Evolutionary conservation across 23 tunicate species (phyloP).

Genomic region (Ascidia mentula): DNA sequence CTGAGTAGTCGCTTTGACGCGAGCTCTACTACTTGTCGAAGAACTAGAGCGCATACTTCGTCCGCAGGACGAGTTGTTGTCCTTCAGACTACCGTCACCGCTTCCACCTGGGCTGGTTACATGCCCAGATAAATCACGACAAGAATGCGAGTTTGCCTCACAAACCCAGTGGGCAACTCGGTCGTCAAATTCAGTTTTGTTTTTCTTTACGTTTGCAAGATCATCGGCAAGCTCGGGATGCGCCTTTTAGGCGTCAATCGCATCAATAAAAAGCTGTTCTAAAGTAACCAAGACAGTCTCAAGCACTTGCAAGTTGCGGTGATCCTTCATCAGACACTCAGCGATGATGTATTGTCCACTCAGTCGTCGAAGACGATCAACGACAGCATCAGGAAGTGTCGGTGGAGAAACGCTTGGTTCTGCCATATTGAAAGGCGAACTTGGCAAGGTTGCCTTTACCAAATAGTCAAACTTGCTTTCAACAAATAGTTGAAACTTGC

Average conservation of each 20-base stretch:
- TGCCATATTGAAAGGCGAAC: neutral
- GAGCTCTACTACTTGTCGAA: neutral
- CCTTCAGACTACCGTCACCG: neutral
- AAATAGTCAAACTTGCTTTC: neutral
- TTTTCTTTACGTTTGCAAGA: neutral
- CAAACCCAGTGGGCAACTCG: slow-evolving; percentile 1
- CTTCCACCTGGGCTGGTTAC: neutral
- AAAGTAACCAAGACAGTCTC: neutral
- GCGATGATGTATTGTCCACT: slow-evolving; percentile 7
- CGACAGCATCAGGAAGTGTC: neutral
- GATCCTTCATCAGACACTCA: slow-evolving; percentile 18
- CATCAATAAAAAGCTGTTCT: neutral
- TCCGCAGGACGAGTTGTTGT: slow-evolving; percentile 8
- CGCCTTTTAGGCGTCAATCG: neutral
- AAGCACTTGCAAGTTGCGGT: slow-evolving; percentile 1
- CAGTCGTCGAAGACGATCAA: neutral
- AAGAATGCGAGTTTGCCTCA: neutral
- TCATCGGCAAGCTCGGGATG: slow-evolving; percentile 5
- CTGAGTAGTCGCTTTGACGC: neutral
- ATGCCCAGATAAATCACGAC: neutral
- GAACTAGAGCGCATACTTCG: slow-evolving; percentile 3
- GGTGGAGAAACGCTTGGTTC: neutral
- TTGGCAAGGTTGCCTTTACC: neutral
- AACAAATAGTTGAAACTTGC: neutral
- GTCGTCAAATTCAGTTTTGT: neutral